Percentiles rank a stretch among this genome's conserved stretches.
Conservation (phyloP, 2,888 invertebrate species). For the Timema podura region DNA sequence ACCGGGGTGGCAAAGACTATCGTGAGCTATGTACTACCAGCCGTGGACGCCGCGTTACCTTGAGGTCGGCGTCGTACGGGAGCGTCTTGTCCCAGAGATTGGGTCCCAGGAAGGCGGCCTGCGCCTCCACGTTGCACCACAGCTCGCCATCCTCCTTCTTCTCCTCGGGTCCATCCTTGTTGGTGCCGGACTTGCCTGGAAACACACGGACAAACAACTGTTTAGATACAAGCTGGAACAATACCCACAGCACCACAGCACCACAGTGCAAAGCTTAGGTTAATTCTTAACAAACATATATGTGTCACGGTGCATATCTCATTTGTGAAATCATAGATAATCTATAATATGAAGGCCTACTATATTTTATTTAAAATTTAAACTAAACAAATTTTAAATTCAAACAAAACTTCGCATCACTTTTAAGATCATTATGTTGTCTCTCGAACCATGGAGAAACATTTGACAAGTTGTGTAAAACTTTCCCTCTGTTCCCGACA, state of each 20-base stretch:
- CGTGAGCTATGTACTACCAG: not conserved
- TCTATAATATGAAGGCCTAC: no score
- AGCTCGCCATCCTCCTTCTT: conserved; percentile 49
- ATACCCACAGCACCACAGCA: not conserved
- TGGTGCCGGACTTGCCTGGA: conserved; percentile 37
- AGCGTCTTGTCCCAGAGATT: conserved; percentile 94
- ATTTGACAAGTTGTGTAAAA: no score
- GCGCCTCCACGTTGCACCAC: conserved; percentile 83
- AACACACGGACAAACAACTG: conserved; percentile 17
- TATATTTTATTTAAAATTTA: no score
- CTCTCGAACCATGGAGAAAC: no score
- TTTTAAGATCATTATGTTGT: no score
- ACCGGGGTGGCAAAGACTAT: not conserved
- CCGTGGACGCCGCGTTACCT: conserved; percentile 61
- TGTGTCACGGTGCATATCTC: no score
- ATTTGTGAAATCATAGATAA: no score
- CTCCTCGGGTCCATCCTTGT: conserved; percentile 38
- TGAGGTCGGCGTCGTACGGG: conserved; percentile 91
- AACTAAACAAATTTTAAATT: no score
- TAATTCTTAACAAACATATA: no score
- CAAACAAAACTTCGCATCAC: no score
- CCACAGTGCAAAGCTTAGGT: no score
- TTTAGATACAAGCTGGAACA: not conserved
- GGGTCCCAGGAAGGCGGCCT: conserved; percentile 93
- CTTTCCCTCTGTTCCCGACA: no score